A percentile compares a stretch with the other conserved stretches of the same genome.
Evolutionary conservation across 2,113 vertebrate genomes (phyloP).

Genomic region (Hippotragus niger): DNA sequence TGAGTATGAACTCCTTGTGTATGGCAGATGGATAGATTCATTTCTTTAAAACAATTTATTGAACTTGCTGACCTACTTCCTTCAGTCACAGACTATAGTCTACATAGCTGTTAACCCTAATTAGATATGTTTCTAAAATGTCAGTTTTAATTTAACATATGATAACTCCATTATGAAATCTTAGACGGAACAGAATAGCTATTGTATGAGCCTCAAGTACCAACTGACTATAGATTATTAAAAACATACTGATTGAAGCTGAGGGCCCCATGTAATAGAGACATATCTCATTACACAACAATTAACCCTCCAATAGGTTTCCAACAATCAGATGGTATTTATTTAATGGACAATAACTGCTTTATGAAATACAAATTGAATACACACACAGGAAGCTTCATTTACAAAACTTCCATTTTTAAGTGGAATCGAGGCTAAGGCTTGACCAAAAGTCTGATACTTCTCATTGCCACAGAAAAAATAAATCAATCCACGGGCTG

Average conservation of each 20-base stretch:
- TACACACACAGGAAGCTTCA: slow-evolving; percentile 76
- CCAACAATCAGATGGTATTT: slow-evolving; percentile 85
- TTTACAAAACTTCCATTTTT: slow-evolving; percentile 76
- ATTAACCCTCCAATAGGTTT: slow-evolving; percentile 79
- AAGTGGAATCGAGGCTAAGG: slow-evolving; percentile 67
- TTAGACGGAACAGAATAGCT: slow-evolving; percentile 78
- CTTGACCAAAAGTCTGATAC: slow-evolving; percentile 70
- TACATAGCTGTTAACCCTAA: slow-evolving; percentile 72
- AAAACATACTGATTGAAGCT: slow-evolving; percentile 83
- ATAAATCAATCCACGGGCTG: slow-evolving; percentile 64
- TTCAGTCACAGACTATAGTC: slow-evolving; percentile 70
- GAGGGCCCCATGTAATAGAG: slow-evolving; percentile 79
- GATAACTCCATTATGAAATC: slow-evolving; percentile 83
- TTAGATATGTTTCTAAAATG: slow-evolving; percentile 73
- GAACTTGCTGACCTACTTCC: slow-evolving; percentile 60
- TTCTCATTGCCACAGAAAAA: slow-evolving; percentile 63
- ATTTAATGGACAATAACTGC: slow-evolving; percentile 81
- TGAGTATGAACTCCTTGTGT: background rate
- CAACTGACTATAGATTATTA: slow-evolving; percentile 80
- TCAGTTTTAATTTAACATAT: slow-evolving; percentile 81
- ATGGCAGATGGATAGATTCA: background rate
- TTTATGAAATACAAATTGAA: slow-evolving; percentile 85
- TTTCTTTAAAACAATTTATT: slow-evolving; percentile 45
- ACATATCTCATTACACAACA: slow-evolving; percentile 82
- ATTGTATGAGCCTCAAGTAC: slow-evolving; percentile 77